phyloP scores from a whole-genome alignment of 2,797 vertebrate species.

The Neosilurus hyrtlii region DNA sequence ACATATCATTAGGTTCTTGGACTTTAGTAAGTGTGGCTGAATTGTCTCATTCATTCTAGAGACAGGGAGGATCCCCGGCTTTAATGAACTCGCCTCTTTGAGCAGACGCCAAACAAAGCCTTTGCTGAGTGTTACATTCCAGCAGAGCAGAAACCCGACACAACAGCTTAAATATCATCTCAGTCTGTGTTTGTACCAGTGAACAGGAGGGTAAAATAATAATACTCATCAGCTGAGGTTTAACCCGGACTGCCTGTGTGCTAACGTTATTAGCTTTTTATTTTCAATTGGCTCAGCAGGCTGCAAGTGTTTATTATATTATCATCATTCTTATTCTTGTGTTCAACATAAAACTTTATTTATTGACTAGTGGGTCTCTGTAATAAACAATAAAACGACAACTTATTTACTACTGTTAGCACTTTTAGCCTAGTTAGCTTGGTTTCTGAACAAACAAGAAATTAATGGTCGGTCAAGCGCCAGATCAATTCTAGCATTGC shows the following conservation, averaged over 20 bases:
- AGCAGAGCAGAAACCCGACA: slow-evolving; percentile 50
- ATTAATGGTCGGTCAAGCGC: neutral
- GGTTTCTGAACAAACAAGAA: neutral
- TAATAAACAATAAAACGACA: too few relatives aligned
- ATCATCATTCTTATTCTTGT: neutral
- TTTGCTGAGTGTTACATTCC: slow-evolving; percentile 88
- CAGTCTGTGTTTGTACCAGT: neutral
- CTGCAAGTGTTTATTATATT: neutral
- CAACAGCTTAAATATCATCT: neutral
- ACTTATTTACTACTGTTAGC: neutral
- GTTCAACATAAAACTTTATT: neutral
- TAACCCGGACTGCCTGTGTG: neutral
- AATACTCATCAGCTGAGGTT: neutral
- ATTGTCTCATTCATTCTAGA: neutral
- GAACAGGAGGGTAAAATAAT: slow-evolving; percentile 18
- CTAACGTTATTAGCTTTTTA: neutral
- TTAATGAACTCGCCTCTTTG: slow-evolving; percentile 73
- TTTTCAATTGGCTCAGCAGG: neutral
- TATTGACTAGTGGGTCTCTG: too few relatives aligned
- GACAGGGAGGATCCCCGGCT: slow-evolving; percentile 79
- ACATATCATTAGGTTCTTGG: slow-evolving; percentile 8
- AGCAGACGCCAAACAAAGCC: slow-evolving; percentile 79
- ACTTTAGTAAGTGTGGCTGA: neutral
- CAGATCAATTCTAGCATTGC: too few relatives aligned
- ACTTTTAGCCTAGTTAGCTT: neutral